Conservation (phyloP, 2,797 vertebrate genomes). For the Pogonophryne albipinna region DNA sequence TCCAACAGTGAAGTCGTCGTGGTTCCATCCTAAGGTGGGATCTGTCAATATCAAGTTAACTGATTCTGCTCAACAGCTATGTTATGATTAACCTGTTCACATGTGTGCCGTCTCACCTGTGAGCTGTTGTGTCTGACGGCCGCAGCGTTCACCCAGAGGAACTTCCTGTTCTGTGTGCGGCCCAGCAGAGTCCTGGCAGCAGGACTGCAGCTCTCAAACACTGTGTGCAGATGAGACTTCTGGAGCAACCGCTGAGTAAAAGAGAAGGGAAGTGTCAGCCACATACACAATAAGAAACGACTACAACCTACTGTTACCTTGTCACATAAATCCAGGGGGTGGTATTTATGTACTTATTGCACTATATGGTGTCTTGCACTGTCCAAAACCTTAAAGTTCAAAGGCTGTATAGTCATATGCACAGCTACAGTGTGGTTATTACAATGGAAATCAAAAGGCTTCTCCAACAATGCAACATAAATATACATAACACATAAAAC, state of each 20-base stretch:
- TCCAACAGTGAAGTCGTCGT: slow-evolving; percentile 33
- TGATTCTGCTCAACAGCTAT: background rate
- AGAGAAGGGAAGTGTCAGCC: background rate
- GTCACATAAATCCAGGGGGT: too few species aligned
- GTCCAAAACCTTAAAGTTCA: too few species aligned
- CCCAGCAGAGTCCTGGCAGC: slow-evolving; percentile 62
- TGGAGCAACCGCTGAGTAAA: slow-evolving; percentile 66
- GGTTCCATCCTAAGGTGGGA: slow-evolving; percentile 49
- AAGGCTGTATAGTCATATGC: too few species aligned
- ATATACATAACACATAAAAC: too few species aligned
- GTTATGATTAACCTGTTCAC: background rate
- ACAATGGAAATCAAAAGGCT: too few species aligned
- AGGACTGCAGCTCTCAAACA: slow-evolving; percentile 47
- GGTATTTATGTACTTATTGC: too few species aligned
- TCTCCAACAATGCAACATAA: too few species aligned
- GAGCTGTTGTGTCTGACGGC: slow-evolving; percentile 82
- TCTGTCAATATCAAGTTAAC: slow-evolving; percentile 36
- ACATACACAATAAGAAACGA: background rate
- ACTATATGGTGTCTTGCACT: too few species aligned
- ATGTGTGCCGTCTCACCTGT: slow-evolving; percentile 69
- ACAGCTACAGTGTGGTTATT: too few species aligned
- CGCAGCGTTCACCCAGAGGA: slow-evolving; percentile 75
- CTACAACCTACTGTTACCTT: too few species aligned
- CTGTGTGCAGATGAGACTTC: slow-evolving; percentile 77
- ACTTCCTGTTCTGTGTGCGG: slow-evolving; percentile 62